Percentiles rank a stretch among this genome's conserved stretches.
Conservation (phyloP, 2,888 invertebrate species). For the Sminthurides aquaticus region DNA sequence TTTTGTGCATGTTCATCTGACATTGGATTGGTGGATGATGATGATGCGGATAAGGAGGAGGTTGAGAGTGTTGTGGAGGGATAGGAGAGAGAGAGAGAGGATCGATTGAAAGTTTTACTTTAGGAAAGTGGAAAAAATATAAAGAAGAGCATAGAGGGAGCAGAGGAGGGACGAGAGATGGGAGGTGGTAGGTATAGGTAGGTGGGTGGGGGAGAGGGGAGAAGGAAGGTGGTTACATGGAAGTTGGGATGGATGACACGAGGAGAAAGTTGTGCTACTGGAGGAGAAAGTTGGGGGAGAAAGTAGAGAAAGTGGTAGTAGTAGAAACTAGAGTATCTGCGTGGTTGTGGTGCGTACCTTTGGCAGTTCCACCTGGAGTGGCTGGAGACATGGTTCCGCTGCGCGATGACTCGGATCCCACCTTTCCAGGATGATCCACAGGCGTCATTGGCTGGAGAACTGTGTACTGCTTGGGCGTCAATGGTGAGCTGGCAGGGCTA, state of each 20-base stretch:
- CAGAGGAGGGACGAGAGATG: conserved; percentile 6
- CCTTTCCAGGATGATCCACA: conserved; percentile 37
- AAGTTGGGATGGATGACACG: no score
- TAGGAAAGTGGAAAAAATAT: conserved; percentile 22
- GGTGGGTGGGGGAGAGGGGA: no score
- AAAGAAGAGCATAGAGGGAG: conserved; percentile 17
- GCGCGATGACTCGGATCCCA: conserved; percentile 32
- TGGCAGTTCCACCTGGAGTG: conserved; percentile 37
- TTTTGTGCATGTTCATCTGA: not conserved
- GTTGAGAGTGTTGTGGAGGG: not conserved
- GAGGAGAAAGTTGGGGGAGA: conserved; percentile 10
- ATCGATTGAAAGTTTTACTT: conserved; percentile 10
- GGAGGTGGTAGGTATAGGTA: no score
- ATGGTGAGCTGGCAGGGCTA: conserved; percentile 31
- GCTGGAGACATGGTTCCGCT: conserved; percentile 34
- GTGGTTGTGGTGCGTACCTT: conserved; percentile 27
- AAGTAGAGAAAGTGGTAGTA: not conserved
- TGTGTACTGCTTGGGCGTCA: conserved; percentile 37
- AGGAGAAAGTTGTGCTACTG: conserved; percentile 10
- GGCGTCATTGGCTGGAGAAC: conserved; percentile 39
- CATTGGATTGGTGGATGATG: conserved; percentile 2
- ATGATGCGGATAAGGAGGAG: conserved; percentile 4
- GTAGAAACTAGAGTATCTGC: not conserved
- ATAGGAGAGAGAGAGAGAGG: conserved; percentile 13
- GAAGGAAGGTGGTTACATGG: no score